Evolutionary conservation across 1,140 invertebrate genomes (phyloP).

Genomic region (Zophobas morio): DNA sequence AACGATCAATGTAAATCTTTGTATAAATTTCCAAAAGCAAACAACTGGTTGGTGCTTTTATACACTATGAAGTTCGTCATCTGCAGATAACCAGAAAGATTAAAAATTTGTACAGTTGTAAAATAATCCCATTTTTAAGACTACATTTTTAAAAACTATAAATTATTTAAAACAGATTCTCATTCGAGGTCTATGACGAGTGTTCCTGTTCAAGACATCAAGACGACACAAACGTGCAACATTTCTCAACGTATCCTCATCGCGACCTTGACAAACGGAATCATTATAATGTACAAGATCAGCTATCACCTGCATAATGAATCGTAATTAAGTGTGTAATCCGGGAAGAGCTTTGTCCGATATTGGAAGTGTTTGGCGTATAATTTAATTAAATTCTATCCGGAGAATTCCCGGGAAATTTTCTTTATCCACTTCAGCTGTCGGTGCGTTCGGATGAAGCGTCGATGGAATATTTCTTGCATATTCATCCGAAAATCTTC

Average conservation of each 20-base stretch:
- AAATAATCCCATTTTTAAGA: too few relatives aligned
- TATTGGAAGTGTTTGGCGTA: slow-evolving; percentile 29
- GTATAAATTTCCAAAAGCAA: too few relatives aligned
- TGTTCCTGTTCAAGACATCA: too few relatives aligned
- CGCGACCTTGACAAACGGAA: not conserved
- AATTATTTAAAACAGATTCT: too few relatives aligned
- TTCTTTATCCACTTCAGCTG: slow-evolving; percentile 21
- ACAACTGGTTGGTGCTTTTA: too few relatives aligned
- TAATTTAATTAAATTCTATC: slow-evolving; percentile 39
- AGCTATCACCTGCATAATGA: slow-evolving; percentile 27
- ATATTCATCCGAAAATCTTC: slow-evolving; percentile 28
- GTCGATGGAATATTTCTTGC: slow-evolving; percentile 37
- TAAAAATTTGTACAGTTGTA: too few relatives aligned
- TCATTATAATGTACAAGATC: slow-evolving; percentile 12
- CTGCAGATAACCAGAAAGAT: too few relatives aligned
- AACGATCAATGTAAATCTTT: too few relatives aligned
- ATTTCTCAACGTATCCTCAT: not conserved
- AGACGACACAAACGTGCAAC: too few relatives aligned
- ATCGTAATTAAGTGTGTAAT: slow-evolving; percentile 36
- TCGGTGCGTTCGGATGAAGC: slow-evolving; percentile 22
- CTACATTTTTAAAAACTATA: too few relatives aligned
- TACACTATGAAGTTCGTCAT: too few relatives aligned
- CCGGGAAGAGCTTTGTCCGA: slow-evolving; percentile 30
- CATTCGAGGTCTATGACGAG: too few relatives aligned
- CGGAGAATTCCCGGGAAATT: slow-evolving; percentile 29